A percentile compares a stretch with the other conserved stretches of the same genome.
phyloP scores from a whole-genome alignment of 2,888 invertebrate species.

The Tryphoninae sp. region DNA sequence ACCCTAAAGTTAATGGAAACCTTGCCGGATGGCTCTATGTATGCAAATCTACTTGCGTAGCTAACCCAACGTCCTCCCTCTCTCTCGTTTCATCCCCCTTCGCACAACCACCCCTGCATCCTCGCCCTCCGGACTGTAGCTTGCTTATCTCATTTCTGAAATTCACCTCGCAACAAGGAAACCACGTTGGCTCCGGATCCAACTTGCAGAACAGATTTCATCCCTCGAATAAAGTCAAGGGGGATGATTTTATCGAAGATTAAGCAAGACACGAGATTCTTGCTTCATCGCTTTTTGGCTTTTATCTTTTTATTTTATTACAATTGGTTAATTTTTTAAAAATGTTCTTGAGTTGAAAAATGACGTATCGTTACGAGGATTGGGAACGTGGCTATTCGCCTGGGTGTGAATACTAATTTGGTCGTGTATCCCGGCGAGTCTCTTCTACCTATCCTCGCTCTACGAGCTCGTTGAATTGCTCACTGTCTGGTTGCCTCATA shows the following conservation, averaged over 20 bases:
- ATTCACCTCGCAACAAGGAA: background rate
- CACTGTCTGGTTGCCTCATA: background rate
- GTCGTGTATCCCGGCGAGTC: slow-evolving; percentile 14
- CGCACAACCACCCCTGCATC: background rate
- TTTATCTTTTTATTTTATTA: background rate
- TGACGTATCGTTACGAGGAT: slow-evolving; percentile 6
- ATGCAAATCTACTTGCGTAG: slow-evolving; percentile 65
- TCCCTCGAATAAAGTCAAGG: background rate
- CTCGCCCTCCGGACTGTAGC: background rate
- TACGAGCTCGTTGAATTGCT: slow-evolving; percentile 28
- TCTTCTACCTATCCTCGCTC: background rate
- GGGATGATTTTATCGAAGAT: too few species aligned
- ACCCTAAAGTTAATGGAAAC: slow-evolving; percentile 66
- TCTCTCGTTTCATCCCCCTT: slow-evolving; percentile 26
- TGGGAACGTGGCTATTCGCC: slow-evolving; percentile 4
- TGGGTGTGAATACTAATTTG: slow-evolving; percentile 40
- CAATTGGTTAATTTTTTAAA: background rate
- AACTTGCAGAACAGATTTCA: background rate
- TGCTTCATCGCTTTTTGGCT: background rate
- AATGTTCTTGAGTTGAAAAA: background rate
- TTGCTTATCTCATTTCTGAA: slow-evolving; percentile 15
- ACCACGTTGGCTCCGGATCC: background rate
- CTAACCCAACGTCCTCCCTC: slow-evolving; percentile 6
- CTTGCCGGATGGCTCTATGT: slow-evolving; percentile 64
- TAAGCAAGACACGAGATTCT: too few species aligned